phyloP scores from a whole-genome alignment of 2,797 vertebrate genomes.

The Macropus fuliginosus region DNA sequence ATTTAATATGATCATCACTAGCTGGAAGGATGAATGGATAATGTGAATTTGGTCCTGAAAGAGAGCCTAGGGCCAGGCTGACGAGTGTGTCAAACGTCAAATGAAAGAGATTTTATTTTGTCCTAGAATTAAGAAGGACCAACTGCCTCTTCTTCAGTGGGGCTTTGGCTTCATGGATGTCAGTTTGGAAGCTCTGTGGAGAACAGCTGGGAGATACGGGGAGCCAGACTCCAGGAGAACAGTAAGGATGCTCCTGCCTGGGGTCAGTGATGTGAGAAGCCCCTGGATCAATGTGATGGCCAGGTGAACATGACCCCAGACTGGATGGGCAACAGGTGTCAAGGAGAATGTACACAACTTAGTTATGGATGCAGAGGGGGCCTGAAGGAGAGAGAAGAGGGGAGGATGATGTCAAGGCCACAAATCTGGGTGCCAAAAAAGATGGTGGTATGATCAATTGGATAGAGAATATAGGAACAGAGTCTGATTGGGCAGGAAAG shows the following conservation, averaged over 20 bases:
- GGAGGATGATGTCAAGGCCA: not conserved
- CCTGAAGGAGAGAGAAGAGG: too few relatives aligned
- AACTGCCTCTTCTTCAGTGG: not conserved
- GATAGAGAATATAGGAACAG: not conserved
- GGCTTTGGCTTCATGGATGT: not conserved
- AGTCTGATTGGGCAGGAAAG: not conserved
- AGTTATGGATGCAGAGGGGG: too few relatives aligned
- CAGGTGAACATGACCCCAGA: not conserved
- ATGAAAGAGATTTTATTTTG: not conserved
- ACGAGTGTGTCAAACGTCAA: not conserved
- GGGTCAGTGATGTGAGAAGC: too few relatives aligned
- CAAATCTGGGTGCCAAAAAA: not conserved
- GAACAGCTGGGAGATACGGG: not conserved
- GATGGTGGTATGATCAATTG: not conserved
- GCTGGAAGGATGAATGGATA: not conserved
- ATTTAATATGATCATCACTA: not conserved
- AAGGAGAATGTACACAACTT: not conserved
- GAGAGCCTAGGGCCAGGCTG: not conserved
- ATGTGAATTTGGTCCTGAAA: not conserved
- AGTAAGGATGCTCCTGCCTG: not conserved
- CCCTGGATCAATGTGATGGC: not conserved
- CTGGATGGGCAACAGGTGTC: fast-evolving
- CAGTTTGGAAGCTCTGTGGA: not conserved
- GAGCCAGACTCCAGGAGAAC: not conserved
- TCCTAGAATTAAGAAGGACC: not conserved